Evolutionary conservation across 92 coral and sea anemone species (phyloP).

Genomic region (Anthopleura xanthogrammica): DNA sequence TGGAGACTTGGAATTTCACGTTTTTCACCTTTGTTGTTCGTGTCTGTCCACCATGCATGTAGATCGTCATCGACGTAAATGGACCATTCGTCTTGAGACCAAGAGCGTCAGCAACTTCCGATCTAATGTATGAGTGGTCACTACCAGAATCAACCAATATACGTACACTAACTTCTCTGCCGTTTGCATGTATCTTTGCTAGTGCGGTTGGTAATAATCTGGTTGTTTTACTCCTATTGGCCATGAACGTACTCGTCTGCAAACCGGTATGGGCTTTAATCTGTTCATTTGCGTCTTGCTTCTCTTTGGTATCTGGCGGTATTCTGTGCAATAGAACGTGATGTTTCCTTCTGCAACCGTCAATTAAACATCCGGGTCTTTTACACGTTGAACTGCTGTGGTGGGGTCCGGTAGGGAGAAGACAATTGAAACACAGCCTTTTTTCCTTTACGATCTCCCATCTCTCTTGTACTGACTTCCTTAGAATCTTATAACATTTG

Average conservation of each 20-base stretch:
- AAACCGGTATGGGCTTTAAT: too few species aligned
- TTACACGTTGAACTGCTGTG: constrained; percentile 26
- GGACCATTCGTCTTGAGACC: not conserved
- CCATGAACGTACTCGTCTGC: not conserved
- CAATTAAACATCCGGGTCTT: constrained; percentile 15
- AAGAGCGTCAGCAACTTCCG: constrained; percentile 15
- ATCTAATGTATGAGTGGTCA: constrained; percentile 19
- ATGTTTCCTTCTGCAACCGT: constrained; percentile 29
- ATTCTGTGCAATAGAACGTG: constrained; percentile 22
- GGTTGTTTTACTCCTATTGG: not conserved
- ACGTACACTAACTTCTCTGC: constrained; percentile 15
- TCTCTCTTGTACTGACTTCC: constrained; percentile 11
- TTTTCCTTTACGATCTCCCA: not conserved
- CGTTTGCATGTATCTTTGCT: constrained; percentile 10
- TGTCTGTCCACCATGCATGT: constrained; percentile 1
- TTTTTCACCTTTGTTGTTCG: constrained; percentile 14
- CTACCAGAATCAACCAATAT: constrained; percentile 33
- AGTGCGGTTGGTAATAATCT: constrained; percentile 10
- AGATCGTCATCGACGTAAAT: constrained; percentile 23
- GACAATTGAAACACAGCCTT: constrained; percentile 36
- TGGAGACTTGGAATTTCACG: not conserved
- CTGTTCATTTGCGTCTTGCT: not conserved
- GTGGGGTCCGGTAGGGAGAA: constrained; percentile 9
- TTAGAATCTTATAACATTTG: constrained; percentile 4
- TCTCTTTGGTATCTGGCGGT: not conserved